phyloP scores from a whole-genome alignment of 1,140 invertebrate genomes.

The Amphibalanus amphitrite region DNA sequence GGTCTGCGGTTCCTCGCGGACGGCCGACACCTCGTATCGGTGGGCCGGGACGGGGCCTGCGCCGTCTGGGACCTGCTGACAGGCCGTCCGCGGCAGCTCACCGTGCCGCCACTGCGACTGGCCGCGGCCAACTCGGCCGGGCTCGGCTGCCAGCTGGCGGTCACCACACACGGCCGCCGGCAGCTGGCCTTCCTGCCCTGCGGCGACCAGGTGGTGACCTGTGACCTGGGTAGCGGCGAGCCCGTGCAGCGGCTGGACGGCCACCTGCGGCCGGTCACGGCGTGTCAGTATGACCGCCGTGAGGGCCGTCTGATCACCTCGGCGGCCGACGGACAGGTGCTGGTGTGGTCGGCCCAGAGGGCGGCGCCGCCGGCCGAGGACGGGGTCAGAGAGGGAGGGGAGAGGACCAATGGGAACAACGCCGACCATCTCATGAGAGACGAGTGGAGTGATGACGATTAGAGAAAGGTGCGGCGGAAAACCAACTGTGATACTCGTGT shows the following conservation, averaged over 20 bases:
- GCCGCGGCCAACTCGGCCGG: neutral
- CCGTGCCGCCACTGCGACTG: neutral
- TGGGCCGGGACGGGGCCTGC: neutral
- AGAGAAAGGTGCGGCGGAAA: no score
- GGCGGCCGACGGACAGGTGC: neutral
- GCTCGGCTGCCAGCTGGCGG: neutral
- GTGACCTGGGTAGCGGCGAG: neutral
- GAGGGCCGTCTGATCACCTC: neutral
- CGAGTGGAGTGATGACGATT: constrained; percentile 3
- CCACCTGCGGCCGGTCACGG: neutral
- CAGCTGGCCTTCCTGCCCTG: neutral
- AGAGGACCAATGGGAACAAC: constrained; percentile 5
- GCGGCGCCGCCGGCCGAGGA: neutral
- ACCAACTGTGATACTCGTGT: no score
- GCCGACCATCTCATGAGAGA: neutral
- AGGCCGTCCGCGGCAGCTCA: neutral
- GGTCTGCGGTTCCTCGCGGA: neutral
- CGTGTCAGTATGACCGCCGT: neutral
- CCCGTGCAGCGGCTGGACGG: neutral
- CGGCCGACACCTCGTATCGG: neutral
- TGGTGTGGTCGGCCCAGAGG: neutral
- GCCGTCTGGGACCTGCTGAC: neutral
- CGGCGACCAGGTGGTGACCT: neutral
- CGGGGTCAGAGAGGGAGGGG: neutral
- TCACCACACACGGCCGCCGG: neutral